phyloP scores from a whole-genome alignment of 2,888 invertebrate genomes.

The Cerastoderma edule region DNA sequence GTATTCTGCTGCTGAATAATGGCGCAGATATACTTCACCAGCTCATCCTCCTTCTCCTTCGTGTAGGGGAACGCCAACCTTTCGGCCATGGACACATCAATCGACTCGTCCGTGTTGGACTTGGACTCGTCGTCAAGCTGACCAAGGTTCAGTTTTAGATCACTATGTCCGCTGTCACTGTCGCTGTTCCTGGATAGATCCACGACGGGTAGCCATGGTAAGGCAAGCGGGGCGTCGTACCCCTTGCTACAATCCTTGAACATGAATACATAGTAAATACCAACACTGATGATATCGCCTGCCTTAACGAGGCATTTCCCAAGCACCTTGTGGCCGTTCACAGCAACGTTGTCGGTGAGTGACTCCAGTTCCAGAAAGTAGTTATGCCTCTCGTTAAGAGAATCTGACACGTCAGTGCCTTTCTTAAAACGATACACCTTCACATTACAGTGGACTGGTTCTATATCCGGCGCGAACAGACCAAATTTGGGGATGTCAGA shows the following conservation, averaged over 20 bases:
- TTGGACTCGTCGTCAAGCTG: conserved; percentile 51
- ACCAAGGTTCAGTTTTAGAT: conserved; percentile 31
- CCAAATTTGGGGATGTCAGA: conserved; percentile 59
- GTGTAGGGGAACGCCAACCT: conserved; percentile 67
- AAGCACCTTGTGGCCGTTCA: conserved; percentile 70
- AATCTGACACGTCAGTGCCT: conserved; percentile 27
- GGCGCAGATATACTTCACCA: conserved; percentile 72
- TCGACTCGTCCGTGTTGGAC: conserved; percentile 57
- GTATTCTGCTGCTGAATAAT: conserved; percentile 66
- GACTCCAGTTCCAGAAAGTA: conserved; percentile 71
- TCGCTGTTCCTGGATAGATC: conserved; percentile 28
- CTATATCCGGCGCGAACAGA: conserved; percentile 74
- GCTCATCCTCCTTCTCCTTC: conserved; percentile 75
- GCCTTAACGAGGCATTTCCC: conserved; percentile 67
- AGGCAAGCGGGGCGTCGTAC: conserved; percentile 69
- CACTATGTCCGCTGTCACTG: conserved; percentile 25
- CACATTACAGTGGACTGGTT: conserved; percentile 69
- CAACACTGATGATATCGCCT: conserved; percentile 78
- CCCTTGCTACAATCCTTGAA: conserved; percentile 78
- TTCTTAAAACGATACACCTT: conserved; percentile 59
- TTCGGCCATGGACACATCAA: conserved; percentile 52
- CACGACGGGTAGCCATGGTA: conserved; percentile 69
- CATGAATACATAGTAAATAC: conserved; percentile 77
- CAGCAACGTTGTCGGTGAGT: conserved; percentile 60
- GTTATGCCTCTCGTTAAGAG: conserved; percentile 58